phyloP scores from a whole-genome alignment of 2,113 vertebrate genomes.

The Rattus norvegicus region DNA sequence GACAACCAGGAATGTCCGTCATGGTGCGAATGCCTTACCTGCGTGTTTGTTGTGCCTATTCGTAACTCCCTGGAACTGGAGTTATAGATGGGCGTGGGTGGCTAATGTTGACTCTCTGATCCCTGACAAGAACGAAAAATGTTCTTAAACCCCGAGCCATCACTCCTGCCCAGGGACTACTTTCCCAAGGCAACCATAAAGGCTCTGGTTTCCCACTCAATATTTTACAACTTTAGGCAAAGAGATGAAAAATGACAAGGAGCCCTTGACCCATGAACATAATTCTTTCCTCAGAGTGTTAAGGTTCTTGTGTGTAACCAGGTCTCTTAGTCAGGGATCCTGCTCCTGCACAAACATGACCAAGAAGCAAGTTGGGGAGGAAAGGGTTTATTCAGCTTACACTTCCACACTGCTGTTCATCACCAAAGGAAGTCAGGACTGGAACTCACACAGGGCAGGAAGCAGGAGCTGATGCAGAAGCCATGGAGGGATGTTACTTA shows the following conservation, averaged over 20 bases:
- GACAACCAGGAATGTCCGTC: neutral
- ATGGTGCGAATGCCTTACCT: neutral
- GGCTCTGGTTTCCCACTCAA: neutral
- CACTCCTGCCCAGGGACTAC: neutral
- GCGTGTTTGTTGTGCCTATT: neutral
- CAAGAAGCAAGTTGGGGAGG: no score
- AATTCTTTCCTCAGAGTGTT: neutral
- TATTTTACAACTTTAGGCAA: neutral
- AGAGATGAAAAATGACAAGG: neutral
- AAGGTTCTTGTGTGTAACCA: neutral
- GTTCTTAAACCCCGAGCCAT: neutral
- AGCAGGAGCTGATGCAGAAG: no score
- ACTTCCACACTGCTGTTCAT: no score
- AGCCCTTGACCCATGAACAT: neutral
- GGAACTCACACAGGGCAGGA: no score
- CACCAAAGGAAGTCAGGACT: no score
- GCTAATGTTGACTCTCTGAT: neutral
- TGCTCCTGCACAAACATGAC: no score
- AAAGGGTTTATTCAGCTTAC: no score
- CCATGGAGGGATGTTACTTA: no score
- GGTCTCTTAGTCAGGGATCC: no score
- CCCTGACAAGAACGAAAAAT: neutral
- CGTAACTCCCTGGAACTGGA: neutral
- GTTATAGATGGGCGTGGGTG: neutral
- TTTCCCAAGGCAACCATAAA: neutral